phyloP scores from a whole-genome alignment of 1,140 invertebrate species.

The Triops cancriformis region DNA sequence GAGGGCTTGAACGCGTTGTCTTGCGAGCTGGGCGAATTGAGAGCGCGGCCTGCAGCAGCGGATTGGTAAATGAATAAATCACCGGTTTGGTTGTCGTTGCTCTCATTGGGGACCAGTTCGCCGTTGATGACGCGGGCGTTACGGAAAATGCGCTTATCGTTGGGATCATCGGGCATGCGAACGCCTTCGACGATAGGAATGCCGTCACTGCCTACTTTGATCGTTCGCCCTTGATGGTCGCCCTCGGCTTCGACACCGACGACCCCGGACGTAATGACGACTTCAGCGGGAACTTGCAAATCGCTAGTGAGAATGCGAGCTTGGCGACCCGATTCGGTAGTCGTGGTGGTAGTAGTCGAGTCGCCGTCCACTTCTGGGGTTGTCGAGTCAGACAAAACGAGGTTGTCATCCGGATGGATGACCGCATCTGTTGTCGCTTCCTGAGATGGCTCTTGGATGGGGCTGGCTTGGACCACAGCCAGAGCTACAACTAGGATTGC shows the following conservation, averaged over 20 bases:
- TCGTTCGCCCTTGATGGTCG: slow-evolving; percentile 42
- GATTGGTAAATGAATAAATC: slow-evolving; percentile 23
- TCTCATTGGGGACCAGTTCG: slow-evolving; percentile 49
- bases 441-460: neutral
- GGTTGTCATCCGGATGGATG: slow-evolving; percentile 26
- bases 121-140: slow-evolving; percentile 78
- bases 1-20: slow-evolving; percentile 23
- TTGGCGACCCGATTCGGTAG: slow-evolving; percentile 1
- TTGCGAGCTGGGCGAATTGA: neutral
- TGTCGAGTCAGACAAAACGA: slow-evolving; percentile 15
- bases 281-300: slow-evolving; percentile 19
- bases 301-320: neutral
- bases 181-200: slow-evolving; percentile 69
- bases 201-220: slow-evolving; percentile 55
- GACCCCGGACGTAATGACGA: slow-evolving; percentile 6
- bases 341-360: neutral
- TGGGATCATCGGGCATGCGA: slow-evolving; percentile 69
- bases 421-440: slow-evolving; percentile 8
- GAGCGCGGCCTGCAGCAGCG: neutral
- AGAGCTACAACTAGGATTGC: neutral
- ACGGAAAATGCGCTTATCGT: slow-evolving; percentile 65
- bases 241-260: slow-evolving; percentile 8
- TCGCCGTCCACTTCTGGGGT: neutral
- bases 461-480: neutral
- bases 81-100: slow-evolving; percentile 12